Percentiles rank a stretch among this genome's conserved stretches.
phyloP scores from a whole-genome alignment of 2,888 invertebrate species.

The Cacoxenus indagator region DNA sequence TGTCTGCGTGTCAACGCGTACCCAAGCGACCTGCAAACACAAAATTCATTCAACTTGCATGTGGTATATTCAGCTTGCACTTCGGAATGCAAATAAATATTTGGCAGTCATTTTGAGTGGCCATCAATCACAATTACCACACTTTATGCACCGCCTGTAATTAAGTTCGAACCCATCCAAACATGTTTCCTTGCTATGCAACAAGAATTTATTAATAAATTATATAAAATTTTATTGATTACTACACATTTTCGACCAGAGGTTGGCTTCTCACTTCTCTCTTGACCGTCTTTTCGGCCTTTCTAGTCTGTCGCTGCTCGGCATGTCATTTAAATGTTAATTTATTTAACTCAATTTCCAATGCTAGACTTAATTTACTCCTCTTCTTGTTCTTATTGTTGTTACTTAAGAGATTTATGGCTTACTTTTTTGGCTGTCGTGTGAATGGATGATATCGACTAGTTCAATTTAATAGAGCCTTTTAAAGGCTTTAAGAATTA shows the following conservation, averaged over 20 bases:
- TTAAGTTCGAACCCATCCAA: too few species aligned
- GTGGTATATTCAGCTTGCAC: too few species aligned
- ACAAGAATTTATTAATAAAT: neutral
- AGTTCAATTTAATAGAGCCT: too few species aligned
- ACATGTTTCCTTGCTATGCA: too few species aligned
- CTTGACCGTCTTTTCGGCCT: neutral
- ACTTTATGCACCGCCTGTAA: too few species aligned
- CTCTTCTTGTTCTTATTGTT: neutral
- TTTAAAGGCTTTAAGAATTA: too few species aligned
- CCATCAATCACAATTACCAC: neutral
- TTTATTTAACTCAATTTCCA: neutral
- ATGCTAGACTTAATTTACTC: neutral
- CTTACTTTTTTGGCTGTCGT: neutral
- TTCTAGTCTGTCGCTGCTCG: neutral
- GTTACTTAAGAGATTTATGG: conserved; percentile 1
- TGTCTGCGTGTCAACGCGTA: conserved; percentile 92
- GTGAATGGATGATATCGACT: too few species aligned
- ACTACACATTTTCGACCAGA: too few species aligned
- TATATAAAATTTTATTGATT: neutral
- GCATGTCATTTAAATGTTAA: conserved; percentile 8
- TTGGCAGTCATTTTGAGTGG: too few species aligned
- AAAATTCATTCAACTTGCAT: too few species aligned
- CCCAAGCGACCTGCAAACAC: conserved; percentile 96
- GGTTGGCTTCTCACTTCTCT: too few species aligned
- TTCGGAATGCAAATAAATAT: too few species aligned